Conservation (phyloP, 2,113 vertebrate species). For the Neoarius graeffei region DNA sequence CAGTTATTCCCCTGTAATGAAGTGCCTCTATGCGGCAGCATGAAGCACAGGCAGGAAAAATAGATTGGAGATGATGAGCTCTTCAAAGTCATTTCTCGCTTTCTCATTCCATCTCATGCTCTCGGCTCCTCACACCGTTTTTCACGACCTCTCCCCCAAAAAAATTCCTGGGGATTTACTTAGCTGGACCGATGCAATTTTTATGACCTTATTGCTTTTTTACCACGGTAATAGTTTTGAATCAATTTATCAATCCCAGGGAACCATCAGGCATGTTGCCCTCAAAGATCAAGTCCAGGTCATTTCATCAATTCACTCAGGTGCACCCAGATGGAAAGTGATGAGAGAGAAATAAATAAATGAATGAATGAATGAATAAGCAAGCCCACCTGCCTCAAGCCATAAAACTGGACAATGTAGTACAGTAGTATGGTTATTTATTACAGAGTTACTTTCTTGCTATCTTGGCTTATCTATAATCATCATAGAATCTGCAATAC, state of each 20-base stretch:
- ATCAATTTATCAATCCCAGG: conserved; percentile 99
- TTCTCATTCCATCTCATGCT: conserved; percentile 97
- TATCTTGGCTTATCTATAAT: background rate
- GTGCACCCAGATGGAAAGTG: conserved; percentile 85
- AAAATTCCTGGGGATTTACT: conserved; percentile 97
- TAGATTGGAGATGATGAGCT: conserved; percentile 99
- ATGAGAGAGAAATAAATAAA: conserved; percentile 67
- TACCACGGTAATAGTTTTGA: conserved; percentile 99
- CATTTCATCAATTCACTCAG: conserved; percentile 97
- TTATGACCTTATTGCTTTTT: conserved; percentile 99
- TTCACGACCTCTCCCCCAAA: conserved; percentile 77
- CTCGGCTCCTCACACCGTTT: conserved; percentile 63
- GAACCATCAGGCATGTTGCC: conserved; percentile 96
- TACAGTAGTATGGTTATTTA: conserved; percentile 5
- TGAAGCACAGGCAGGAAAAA: conserved; percentile 96
- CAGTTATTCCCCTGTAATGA: conserved; percentile 99
- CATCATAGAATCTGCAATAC: background rate
- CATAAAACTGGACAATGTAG: background rate
- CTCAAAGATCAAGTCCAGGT: conserved; percentile 99
- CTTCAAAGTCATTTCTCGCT: conserved; percentile 99
- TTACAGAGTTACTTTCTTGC: background rate
- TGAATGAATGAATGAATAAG: background rate
- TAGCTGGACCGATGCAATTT: conserved; percentile 97
- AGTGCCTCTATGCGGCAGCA: conserved; percentile 98
- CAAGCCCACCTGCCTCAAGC: background rate